Evolutionary conservation across 92 coral and sea anemone genomes (phyloP).

Genomic region (Paramuricea clavata): DNA sequence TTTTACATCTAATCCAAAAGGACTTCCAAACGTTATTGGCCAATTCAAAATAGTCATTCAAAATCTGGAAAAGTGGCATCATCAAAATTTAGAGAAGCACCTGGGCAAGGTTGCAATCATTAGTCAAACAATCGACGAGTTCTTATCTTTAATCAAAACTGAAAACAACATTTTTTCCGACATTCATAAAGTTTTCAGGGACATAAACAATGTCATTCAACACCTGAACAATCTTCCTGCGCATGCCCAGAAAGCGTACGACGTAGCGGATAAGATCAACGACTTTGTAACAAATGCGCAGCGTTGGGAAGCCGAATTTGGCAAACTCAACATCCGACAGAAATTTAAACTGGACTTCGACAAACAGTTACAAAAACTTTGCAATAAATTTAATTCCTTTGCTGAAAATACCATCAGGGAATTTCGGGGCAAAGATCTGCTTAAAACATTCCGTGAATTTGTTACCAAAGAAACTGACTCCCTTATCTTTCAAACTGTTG

Average conservation of each 20-base stretch:
- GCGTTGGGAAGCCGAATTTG: conserved; percentile 71
- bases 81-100: conserved; percentile 72
- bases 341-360: conserved; percentile 80
- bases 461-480: conserved; percentile 78
- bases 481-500: conserved; percentile 68
- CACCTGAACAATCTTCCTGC: conserved; percentile 77
- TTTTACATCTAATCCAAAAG: conserved; percentile 77
- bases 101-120: conserved; percentile 82
- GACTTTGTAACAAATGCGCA: conserved; percentile 79
- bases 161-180: conserved; percentile 75
- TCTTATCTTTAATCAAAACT: conserved; percentile 80
- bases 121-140: conserved; percentile 80
- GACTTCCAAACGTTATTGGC: conserved; percentile 58
- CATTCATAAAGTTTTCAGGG: conserved; percentile 69
- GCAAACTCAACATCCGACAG: conserved; percentile 75
- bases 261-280: conserved; percentile 82
- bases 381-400: conserved; percentile 73
- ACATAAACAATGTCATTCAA: conserved; percentile 70
- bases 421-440: conserved; percentile 71
- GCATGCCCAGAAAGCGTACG: conserved; percentile 81
- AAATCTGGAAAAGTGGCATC: conserved; percentile 84
- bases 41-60: conserved; percentile 75
- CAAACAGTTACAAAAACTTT: conserved; percentile 69
- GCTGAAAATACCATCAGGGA: conserved; percentile 68
- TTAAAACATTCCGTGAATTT: conserved; percentile 71